These are phyloP conservation scores for Anastatus disparis DNA, from an alignment of 1,140 invertebrate genomes.

Conservation along the genomic window DNA sequence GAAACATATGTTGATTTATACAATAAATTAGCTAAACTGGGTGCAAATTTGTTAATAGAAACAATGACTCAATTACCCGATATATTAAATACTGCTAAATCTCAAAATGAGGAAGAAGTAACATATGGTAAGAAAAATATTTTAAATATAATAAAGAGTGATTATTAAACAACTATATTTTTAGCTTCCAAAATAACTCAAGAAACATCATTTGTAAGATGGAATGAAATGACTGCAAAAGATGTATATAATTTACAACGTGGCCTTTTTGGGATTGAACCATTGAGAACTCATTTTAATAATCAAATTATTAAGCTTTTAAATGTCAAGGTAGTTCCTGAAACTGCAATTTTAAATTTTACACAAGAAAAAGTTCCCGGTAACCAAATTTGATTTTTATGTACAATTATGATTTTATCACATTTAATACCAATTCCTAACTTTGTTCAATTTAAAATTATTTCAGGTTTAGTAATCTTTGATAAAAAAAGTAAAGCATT, in stretches of 20 bases:
- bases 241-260: conserved; percentile 75
- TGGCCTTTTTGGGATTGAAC: conserved; percentile 73
- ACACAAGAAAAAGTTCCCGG: conserved; percentile 51
- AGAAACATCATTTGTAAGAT: conserved; percentile 71
- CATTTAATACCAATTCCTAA: not conserved
- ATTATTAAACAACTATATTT: conserved; percentile 16
- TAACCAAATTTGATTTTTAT: conserved; percentile 24
- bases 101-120: conserved; percentile 71
- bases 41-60: conserved; percentile 75
- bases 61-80: conserved; percentile 72
- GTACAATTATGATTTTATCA: too few relatives aligned
- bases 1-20: conserved; percentile 77
- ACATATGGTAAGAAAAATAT: conserved; percentile 73
- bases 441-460: not conserved
- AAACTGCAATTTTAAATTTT: conserved; percentile 20
- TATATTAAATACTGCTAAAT: conserved; percentile 68
- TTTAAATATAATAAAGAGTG: not conserved
- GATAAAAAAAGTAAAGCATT: conserved; percentile 66
- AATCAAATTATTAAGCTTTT: conserved; percentile 71
- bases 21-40: conserved; percentile 73
- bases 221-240: conserved; percentile 71
- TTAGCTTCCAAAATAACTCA: conserved; percentile 78
- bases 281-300: conserved; percentile 71
- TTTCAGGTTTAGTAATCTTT: conserved; percentile 67
- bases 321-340: conserved; percentile 63